phyloP scores from a whole-genome alignment of 2,113 vertebrate genomes.

The Numida meleagris region DNA sequence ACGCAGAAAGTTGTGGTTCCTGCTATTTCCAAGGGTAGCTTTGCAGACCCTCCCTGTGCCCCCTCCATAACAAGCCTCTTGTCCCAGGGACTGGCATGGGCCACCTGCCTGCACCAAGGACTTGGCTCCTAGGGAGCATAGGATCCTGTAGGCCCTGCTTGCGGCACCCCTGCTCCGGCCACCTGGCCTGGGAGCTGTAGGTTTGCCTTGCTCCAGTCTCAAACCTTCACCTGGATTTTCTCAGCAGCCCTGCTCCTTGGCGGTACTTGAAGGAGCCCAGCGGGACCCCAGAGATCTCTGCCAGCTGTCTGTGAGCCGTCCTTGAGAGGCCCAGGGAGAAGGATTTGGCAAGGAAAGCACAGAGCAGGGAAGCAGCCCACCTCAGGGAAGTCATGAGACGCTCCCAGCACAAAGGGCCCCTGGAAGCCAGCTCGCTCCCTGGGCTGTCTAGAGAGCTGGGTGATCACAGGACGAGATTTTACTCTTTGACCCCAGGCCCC shows the following conservation, averaged over 20 bases:
- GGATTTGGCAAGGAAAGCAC: not conserved
- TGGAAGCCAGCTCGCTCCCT: not conserved
- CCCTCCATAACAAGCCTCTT: not conserved
- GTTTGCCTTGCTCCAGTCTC: not conserved
- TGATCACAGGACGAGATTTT: not conserved
- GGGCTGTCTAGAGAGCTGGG: conserved; percentile 1
- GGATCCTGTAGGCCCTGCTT: not conserved
- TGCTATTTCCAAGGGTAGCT: not conserved
- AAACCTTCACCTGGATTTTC: not conserved
- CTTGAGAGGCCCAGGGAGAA: not conserved
- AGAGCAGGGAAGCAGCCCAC: not conserved
- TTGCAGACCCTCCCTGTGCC: not conserved
- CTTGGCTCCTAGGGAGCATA: not conserved
- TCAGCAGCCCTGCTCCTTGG: not conserved
- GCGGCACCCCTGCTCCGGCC: too few relatives aligned
- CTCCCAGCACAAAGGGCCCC: not conserved
- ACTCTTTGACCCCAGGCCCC: too few relatives aligned
- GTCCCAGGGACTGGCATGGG: not conserved
- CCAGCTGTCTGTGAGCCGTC: not conserved
- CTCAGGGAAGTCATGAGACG: not conserved
- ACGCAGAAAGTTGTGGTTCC: not conserved
- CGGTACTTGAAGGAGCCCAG: too few relatives aligned
- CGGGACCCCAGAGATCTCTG: not conserved
- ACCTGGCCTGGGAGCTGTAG: not conserved
- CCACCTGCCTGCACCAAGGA: not conserved